Evolutionary conservation across 1,140 invertebrate species (phyloP), one percentile per base, ranked within the genome.

Genomic region (Listronotus bonariensis): DNA sequence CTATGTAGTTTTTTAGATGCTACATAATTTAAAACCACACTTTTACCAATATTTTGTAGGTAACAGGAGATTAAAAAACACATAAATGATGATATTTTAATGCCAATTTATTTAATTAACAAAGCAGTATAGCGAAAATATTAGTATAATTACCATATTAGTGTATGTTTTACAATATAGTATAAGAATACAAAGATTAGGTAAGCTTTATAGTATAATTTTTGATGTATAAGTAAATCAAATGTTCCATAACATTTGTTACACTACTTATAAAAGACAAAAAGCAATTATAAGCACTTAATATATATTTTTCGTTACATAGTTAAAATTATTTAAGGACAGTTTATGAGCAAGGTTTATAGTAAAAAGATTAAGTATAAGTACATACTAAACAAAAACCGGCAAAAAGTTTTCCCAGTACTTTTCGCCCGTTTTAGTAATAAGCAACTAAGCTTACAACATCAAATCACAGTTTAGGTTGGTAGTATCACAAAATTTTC

Each of bases 401-500:
- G 71, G 67, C 73, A 73, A 69, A 76, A 75, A 75, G 75, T 74
- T 78, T 78, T 78, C 76, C 76, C 76, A 78, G 41, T 73, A 72
- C 74, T 74, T 76, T 76, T 70, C 70, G 71, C 70, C 72, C 49
- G 55, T n/a, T 31, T 53, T 62, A 71, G 67, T 68, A 55, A 15
- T 20, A 65, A 55, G 42, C 34, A 52, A 58, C 48, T 58, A 63
- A 70, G 68, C 69, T 73, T 72, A 63, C 51, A 70, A 75, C 72
- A 74, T 71, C 70, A 69, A 73, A 76, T 77, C 73, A 76, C 74
- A 74, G 72, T 68, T 67, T 65, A 60, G 51, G 58, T 73, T 72
- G 76, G 74, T 78, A 75, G 76, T 77, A 76, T 77, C 75, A 77
- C 74, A 75, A 77, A 76, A 77, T 76, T 72, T 76, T 76, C n/a